Percentiles rank a stretch among this genome's conserved stretches.
These are phyloP conservation scores for Carabus problematicus DNA, from an alignment of 2,888 invertebrate species.

Conservation along the genomic window DNA sequence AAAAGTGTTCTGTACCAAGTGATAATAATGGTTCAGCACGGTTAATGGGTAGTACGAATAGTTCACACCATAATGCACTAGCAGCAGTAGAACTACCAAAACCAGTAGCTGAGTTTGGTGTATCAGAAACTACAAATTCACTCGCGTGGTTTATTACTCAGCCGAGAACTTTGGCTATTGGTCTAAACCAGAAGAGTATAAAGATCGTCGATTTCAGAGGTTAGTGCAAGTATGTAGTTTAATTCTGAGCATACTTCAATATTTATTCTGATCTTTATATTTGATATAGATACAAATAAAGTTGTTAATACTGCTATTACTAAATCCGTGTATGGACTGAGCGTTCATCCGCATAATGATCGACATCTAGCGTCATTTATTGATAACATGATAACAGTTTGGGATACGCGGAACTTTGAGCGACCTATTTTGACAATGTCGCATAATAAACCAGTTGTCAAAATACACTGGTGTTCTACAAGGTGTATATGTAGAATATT, in stretches of 20 bases:
- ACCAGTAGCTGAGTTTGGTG: conserved; percentile 78
- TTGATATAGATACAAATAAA: conserved; percentile 72
- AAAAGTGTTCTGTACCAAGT: conserved; percentile 58
- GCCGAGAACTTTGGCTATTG: conserved; percentile 80
- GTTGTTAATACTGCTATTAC: conserved; percentile 73
- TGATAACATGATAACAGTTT: conserved; percentile 82
- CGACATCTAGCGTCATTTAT: conserved; percentile 84
- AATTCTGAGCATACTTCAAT: not conserved
- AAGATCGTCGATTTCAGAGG: conserved; percentile 91
- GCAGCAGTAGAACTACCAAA: conserved; percentile 62
- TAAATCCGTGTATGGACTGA: conserved; percentile 84
- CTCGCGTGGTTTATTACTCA: conserved; percentile 83
- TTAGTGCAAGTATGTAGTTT: conserved; percentile 55
- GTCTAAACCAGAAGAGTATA: conserved; percentile 88
- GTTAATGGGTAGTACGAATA: conserved; percentile 53
- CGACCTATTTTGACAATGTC: conserved; percentile 80
- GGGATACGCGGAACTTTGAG: conserved; percentile 89
- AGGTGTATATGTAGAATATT: conserved; percentile 63
- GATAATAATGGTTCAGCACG: conserved; percentile 49
- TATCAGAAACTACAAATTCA: conserved; percentile 84
- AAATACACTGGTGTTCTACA: conserved; percentile 89
- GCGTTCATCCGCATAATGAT: conserved; percentile 78
- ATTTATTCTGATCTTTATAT: not conserved
- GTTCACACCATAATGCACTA: conserved; percentile 54
- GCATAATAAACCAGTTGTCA: conserved; percentile 72